Evolutionary conservation across 2,797 vertebrate species (phyloP).

Genomic region (Acomys russatus): DNA sequence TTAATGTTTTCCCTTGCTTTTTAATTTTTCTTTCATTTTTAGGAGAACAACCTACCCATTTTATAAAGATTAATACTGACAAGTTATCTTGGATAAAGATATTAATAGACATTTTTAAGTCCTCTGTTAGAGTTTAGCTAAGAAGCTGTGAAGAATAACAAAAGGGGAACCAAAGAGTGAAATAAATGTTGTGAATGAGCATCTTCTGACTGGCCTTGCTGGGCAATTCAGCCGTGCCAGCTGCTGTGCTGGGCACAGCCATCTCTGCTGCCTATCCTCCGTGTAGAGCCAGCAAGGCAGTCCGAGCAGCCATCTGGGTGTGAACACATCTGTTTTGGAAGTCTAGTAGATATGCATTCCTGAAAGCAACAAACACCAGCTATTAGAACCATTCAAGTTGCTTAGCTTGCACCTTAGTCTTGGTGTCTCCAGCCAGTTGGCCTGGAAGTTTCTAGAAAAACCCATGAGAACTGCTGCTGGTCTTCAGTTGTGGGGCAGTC

Average conservation of each 20-base stretch:
- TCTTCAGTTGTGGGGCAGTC: neutral
- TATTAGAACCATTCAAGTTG: neutral
- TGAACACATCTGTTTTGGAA: conserved; percentile 37
- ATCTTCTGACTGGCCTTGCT: conserved; percentile 2
- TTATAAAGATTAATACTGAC: conserved; percentile 23
- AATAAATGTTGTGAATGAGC: conserved; percentile 36
- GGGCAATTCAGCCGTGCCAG: neutral
- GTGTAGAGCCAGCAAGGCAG: neutral
- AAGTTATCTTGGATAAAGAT: conserved; percentile 11
- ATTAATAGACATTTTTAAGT: conserved; percentile 52
- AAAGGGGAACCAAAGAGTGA: conserved; percentile 14
- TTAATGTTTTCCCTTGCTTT: conserved; percentile 6
- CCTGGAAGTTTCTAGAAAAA: conserved; percentile 43
- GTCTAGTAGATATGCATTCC: conserved; percentile 24
- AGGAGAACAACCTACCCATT: neutral
- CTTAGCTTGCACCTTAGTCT: conserved; percentile 27
- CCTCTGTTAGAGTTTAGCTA: neutral
- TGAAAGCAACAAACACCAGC: neutral
- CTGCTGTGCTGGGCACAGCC: neutral
- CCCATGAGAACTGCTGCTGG: neutral
- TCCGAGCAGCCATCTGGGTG: neutral
- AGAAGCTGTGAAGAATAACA: conserved; percentile 16
- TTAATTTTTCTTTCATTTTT: conserved; percentile 23
- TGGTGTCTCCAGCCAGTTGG: conserved; percentile 5
- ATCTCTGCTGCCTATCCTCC: neutral